Evolutionary conservation across 1,140 invertebrate species (phyloP).

Genomic region (Planococcus citri): DNA sequence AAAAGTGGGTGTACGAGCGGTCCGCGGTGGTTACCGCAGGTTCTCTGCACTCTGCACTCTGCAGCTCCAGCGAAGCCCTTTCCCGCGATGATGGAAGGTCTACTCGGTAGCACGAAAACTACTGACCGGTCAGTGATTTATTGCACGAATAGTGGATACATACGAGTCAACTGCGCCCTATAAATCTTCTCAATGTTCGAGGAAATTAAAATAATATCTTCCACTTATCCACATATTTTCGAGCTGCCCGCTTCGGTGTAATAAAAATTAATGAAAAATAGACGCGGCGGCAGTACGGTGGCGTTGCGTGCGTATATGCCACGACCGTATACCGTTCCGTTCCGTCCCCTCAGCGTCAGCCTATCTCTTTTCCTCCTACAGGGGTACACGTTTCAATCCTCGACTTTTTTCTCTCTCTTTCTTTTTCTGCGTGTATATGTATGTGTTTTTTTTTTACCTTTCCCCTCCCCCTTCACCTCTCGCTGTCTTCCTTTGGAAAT

Average conservation of each 20-base stretch:
- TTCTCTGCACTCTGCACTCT: too few species aligned
- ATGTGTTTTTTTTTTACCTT: too few species aligned
- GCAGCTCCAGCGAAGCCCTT: background rate
- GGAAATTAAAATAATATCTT: slow-evolving; percentile 20
- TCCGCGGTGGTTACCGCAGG: background rate
- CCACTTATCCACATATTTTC: slow-evolving; percentile 20
- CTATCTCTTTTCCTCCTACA: background rate
- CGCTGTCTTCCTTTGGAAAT: too few species aligned
- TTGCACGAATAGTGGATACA: slow-evolving; percentile 17
- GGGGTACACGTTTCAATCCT: background rate
- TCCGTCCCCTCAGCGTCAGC: too few species aligned
- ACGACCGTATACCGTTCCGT: too few species aligned
- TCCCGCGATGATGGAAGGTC: slow-evolving; percentile 9
- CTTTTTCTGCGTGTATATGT: too few species aligned
- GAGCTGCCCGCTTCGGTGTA: slow-evolving; percentile 15
- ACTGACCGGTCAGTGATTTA: slow-evolving; percentile 18
- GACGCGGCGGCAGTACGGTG: slow-evolving; percentile 14
- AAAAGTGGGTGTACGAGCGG: slow-evolving; percentile 18
- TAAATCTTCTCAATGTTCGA: slow-evolving; percentile 17
- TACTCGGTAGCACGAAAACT: slow-evolving; percentile 19
- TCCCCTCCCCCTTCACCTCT: too few species aligned
- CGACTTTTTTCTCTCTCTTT: background rate
- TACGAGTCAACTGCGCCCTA: slow-evolving; percentile 18
- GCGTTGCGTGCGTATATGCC: slow-evolving; percentile 10
- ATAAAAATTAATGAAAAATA: slow-evolving; percentile 21